phyloP scores from a whole-genome alignment of 2,113 vertebrate species.

The Xiphias gladius region DNA sequence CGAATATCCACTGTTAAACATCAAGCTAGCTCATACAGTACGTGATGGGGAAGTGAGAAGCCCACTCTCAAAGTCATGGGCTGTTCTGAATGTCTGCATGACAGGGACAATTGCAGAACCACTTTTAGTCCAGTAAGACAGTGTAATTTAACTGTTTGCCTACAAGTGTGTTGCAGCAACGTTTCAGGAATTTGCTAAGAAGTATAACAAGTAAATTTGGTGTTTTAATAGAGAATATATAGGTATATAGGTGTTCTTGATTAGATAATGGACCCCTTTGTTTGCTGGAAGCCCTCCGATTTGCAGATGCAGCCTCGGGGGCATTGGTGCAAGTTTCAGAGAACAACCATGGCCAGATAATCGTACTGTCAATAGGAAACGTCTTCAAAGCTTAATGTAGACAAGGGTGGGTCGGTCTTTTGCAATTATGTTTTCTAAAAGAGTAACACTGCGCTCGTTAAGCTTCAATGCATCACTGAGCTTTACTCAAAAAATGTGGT shows the following conservation, averaged over 20 bases:
- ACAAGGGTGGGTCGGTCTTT: constrained; percentile 61
- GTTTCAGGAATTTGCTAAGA: neutral
- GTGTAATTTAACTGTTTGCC: neutral
- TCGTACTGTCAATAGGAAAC: constrained; percentile 19
- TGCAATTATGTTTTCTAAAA: constrained; percentile 49
- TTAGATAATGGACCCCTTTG: neutral
- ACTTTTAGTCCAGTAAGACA: neutral
- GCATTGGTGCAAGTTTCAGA: neutral
- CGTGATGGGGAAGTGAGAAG: constrained; percentile 66
- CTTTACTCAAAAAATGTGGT: constrained; percentile 80
- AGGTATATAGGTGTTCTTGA: neutral
- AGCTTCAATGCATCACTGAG: constrained; percentile 60
- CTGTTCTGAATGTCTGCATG: constrained; percentile 25
- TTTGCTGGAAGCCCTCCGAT: neutral
- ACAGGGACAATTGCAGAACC: constrained; percentile 5
- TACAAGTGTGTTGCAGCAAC: constrained; percentile 3
- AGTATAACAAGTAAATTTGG: neutral
- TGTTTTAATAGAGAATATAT: neutral
- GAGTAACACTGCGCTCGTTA: constrained; percentile 45
- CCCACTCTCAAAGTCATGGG: constrained; percentile 17
- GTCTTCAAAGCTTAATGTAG: constrained; percentile 27
- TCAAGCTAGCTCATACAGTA: neutral
- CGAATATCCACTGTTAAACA: constrained; percentile 34
- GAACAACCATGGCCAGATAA: neutral
- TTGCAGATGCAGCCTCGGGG: neutral